Base-by-base conservation (phyloP, 2,797 vertebrate species). In the Clamator glandarius region DNA sequence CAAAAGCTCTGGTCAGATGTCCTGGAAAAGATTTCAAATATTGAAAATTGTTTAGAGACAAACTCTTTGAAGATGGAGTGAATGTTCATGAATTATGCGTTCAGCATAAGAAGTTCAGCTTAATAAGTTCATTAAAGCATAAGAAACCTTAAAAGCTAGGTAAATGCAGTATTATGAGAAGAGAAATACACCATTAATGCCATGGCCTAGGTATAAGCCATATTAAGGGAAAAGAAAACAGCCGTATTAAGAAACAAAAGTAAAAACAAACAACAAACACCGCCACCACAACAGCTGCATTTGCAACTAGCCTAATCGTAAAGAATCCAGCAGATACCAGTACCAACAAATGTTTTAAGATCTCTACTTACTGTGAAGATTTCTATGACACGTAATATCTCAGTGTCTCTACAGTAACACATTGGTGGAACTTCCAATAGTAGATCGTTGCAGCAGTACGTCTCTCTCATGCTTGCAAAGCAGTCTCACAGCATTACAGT, bases 31-130 rank as follows among this genome's bases (percentile, higher is more conserved):
- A 94, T 93, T 26, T 83, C 50, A 79, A 96, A 93, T 82, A 74
- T 82, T 90, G 70, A 89, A 91, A 96, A 84, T 46, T 93, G 50
- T 94, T 97, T 95, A 81, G 90, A 94, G 36, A 69, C 73, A 73
- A 92, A 69, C n/a, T 87, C 90, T 95, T 95, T 86, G 93, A 96
- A 95, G 87, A 95, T 24, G 23, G 54, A 80, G 46, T 48, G 90
- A 95, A 96, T 90, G 75, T 87, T 97, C 89, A 96, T 98, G 84
- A 97, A 97, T 98, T 97, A 97, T 97, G 93, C 87, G 97, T 97
- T 97, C 79, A 92, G 95, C 97, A 98, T 96, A 97, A 96, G 96
- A 97, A 96, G 92, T 97, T 97, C 79, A 92, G 95, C 97, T 98
- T 96, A 97, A 96, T 96, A 97, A 96, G 92, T 96, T 97, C 95